phyloP scores from a whole-genome alignment of 2,113 vertebrate genomes.

The Brachyistius frenatus region DNA sequence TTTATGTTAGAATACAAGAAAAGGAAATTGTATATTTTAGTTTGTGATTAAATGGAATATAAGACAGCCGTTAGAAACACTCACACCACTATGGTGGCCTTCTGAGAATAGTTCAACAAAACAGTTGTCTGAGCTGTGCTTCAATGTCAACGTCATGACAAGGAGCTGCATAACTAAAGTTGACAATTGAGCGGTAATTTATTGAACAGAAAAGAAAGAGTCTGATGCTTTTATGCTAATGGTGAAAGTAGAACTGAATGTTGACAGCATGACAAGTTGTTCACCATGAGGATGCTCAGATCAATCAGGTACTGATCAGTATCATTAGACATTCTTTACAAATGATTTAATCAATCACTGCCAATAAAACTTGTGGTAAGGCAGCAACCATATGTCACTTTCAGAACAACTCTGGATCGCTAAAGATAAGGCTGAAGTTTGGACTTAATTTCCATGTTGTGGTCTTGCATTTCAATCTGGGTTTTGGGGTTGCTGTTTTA shows the following conservation, averaged over 20 bases:
- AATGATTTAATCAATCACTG: not conserved
- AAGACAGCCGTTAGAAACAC: not conserved
- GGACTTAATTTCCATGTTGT: too few relatives aligned
- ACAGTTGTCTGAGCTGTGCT: not conserved
- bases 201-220: not conserved
- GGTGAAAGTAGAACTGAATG: accelerated
- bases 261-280: not conserved
- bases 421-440: too few relatives aligned
- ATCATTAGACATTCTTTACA: too few relatives aligned
- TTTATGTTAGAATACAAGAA: not conserved
- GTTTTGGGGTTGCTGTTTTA: too few relatives aligned
- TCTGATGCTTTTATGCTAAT: too few relatives aligned
- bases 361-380: too few relatives aligned
- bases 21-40: not conserved
- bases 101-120: not conserved
- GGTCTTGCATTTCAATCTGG: too few relatives aligned
- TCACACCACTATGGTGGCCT: not conserved
- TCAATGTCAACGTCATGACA: not conserved
- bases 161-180: too few relatives aligned
- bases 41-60: not conserved
- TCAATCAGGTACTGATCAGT: not conserved
- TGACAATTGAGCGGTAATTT: too few relatives aligned
- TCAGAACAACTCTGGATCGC: too few relatives aligned
- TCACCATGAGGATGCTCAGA: not conserved
- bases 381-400: too few relatives aligned